phyloP scores from a whole-genome alignment of 1,140 invertebrate genomes.

The Eupristina koningsbergeri region DNA sequence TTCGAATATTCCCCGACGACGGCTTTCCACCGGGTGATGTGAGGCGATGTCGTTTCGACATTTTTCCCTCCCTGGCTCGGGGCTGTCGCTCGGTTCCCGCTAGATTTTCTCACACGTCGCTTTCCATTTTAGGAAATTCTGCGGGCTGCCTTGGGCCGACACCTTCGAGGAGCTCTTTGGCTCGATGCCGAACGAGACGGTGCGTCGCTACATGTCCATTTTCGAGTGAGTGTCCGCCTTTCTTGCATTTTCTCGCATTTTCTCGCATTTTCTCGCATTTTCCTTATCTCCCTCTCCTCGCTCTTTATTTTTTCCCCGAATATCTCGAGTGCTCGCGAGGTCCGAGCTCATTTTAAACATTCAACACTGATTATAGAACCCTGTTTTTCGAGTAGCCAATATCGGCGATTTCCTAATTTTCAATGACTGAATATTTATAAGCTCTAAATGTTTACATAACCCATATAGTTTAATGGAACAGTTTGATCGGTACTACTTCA shows the following conservation, averaged over 20 bases:
- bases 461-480: too few relatives aligned
- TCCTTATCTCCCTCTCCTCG: too few relatives aligned
- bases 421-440: too few relatives aligned
- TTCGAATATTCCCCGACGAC: neutral
- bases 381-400: too few relatives aligned
- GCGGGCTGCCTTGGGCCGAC: conserved; percentile 85
- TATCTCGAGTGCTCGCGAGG: neutral
- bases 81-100: neutral
- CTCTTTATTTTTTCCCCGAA: neutral
- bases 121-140: conserved; percentile 82
- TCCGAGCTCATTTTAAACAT: too few relatives aligned
- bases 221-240: conserved; percentile 82
- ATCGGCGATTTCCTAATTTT: too few relatives aligned
- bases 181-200: conserved; percentile 91
- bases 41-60: conserved; percentile 8
- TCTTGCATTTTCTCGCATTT: too few relatives aligned
- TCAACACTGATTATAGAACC: too few relatives aligned
- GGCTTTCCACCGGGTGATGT: conserved; percentile 1
- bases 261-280: too few relatives aligned
- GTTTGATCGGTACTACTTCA: too few relatives aligned
- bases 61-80: neutral
- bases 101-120: neutral
- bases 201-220: conserved; percentile 82
- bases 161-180: conserved; percentile 90
- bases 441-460: too few relatives aligned